Base-by-base conservation (phyloP, 2,888 invertebrate species). In the Pedicia rivosa region DNA sequence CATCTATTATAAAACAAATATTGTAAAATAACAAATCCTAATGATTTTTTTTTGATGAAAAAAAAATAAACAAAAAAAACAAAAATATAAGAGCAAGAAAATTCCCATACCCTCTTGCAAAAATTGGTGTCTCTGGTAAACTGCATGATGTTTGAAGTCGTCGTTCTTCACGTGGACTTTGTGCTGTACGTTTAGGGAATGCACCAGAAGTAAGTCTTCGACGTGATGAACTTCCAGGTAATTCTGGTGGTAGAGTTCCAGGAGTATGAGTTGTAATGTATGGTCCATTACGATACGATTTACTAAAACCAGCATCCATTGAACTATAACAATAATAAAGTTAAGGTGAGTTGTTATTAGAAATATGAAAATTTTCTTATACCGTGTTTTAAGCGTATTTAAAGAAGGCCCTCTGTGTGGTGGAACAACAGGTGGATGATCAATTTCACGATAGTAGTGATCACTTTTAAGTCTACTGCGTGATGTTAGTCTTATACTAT, bases 61-160 rank as follows among this genome's bases (percentile, higher is more conserved):
- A 20, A 20, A 6, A 20, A 8, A 7, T 26, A 26, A n/a, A 19
- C 7, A 10, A 12, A 13, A 16, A 20, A 15, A 36, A 24, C n/a
- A 16, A 22, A 16, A 24, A 27, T 17, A 27, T n/a, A 57, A 9
- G 8, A 10, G 39, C 14, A 14, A 12, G 9, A 22, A 5, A 15
- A 6, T 16, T 26, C 15, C 16, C 34, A 43, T 43, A 60, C 61
- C 82, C 82, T 46, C 86, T 68, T 4, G 83, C 81, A 57, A 86
- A 86, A 42, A 86, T 83, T 1, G 86, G 84, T 2, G 86, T 86
- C 63, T 86, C 86, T n/a, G 86, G 86, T 40, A 86, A 64, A 50
- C 84, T 84, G 47, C 83, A 84, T 1, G 84, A 84, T 4, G 84
- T 84, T 58, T 84, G 84, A 57, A 84, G 54, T 44, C 70, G 69